Conservation (phyloP, 2,113 vertebrate species). For the Ctenodactylus gundi region DNA sequence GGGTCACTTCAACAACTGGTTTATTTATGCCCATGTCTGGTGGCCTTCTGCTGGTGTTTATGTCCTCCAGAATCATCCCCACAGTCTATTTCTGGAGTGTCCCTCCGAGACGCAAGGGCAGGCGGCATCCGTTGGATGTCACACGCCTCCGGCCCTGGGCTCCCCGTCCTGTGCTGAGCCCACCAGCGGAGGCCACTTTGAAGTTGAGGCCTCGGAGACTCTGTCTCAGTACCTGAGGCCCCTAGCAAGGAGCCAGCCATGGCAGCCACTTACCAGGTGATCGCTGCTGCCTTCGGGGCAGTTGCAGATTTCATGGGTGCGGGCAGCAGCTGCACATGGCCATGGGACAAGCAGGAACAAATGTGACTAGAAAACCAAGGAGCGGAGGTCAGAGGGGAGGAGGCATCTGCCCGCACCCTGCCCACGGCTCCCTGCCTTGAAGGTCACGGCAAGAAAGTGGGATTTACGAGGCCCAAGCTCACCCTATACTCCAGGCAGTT, state of each 20-base stretch:
- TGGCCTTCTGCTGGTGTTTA: neutral
- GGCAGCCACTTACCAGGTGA: neutral
- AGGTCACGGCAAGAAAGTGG: too few species aligned
- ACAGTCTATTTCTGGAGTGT: constrained; percentile 44
- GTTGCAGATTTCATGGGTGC: neutral
- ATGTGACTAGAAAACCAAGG: neutral
- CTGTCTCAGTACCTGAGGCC: neutral
- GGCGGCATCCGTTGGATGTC: too few species aligned
- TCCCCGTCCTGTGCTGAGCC: neutral
- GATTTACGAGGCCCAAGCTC: neutral
- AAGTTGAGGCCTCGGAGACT: neutral
- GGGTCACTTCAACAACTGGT: neutral
- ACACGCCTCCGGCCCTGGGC: too few species aligned
- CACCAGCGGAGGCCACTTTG: neutral
- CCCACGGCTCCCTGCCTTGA: too few species aligned
- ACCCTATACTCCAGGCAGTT: neutral
- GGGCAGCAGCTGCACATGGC: neutral
- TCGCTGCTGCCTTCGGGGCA: neutral
- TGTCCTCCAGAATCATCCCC: neutral
- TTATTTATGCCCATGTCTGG: neutral
- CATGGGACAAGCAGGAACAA: neutral
- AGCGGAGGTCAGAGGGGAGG: neutral
- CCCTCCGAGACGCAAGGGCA: neutral
- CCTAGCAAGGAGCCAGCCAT: neutral
- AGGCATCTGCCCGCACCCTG: too few species aligned